Evolutionary conservation across 2,888 invertebrate species (phyloP).

Genomic region (Itoplectis maculator): DNA sequence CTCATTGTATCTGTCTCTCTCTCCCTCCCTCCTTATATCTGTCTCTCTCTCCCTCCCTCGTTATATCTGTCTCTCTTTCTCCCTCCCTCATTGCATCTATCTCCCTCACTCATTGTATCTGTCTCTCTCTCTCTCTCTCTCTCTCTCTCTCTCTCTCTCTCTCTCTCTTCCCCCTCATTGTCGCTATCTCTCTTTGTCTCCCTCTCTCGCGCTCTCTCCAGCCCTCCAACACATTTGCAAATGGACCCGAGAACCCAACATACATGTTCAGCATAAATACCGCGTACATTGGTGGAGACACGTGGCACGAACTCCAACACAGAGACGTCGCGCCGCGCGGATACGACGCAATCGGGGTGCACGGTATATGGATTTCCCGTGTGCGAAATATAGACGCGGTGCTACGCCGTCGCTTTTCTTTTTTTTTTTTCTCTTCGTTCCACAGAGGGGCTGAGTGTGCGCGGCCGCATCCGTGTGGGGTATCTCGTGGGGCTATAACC

Average conservation of each 20-base stretch:
- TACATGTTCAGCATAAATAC: conserved; percentile 41
- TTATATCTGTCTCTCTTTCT: conserved; percentile 11
- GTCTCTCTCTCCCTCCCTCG: neutral
- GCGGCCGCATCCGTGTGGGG: neutral
- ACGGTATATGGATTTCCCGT: neutral
- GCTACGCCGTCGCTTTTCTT: neutral
- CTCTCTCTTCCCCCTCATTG: neutral
- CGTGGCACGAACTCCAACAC: neutral
- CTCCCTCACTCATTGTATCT: too few species aligned
- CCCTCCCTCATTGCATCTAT: too few species aligned
- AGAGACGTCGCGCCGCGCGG: neutral
- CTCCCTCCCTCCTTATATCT: neutral
- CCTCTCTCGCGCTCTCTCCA: too few species aligned
- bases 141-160: neutral
- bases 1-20: neutral
- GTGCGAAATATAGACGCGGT: neutral
- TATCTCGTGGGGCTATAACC: neutral
- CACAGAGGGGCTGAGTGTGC: neutral
- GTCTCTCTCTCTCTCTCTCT: neutral
- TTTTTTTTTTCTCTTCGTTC: neutral
- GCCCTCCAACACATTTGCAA: neutral
- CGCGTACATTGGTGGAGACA: neutral
- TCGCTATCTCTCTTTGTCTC: too few species aligned
- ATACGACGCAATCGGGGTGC: neutral
- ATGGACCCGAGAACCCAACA: neutral